phyloP scores from a whole-genome alignment of 1,140 invertebrate genomes.

The Penaeus vannamei region DNA sequence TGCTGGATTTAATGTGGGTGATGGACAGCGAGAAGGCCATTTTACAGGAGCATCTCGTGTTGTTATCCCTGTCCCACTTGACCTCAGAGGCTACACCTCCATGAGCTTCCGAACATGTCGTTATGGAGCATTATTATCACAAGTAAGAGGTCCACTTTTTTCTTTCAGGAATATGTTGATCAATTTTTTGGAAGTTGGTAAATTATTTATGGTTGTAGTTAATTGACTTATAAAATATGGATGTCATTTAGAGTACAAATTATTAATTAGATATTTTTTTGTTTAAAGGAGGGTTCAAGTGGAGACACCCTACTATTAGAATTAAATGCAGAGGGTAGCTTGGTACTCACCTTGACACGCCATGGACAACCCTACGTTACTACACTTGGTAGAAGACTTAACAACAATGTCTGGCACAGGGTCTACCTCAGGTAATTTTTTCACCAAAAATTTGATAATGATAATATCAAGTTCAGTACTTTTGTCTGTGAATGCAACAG shows the following conservation, averaged over 20 bases:
- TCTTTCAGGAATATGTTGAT: not conserved
- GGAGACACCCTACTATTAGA: constrained; percentile 55
- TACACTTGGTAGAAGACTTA: constrained; percentile 47
- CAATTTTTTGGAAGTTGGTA: not conserved
- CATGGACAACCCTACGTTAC: constrained; percentile 24
- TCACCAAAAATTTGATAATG: not conserved
- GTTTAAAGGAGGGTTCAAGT: constrained; percentile 43
- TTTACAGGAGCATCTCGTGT: constrained; percentile 45
- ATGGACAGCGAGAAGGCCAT: constrained; percentile 55
- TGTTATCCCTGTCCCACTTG: constrained; percentile 42
- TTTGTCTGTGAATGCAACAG: not conserved
- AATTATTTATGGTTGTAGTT: not conserved
- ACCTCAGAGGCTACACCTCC: constrained; percentile 62
- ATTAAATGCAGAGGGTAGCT: constrained; percentile 50
- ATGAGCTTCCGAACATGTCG: constrained; percentile 86
- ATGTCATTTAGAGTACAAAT: not conserved
- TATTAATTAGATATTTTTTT: not conserved
- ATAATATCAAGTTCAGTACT: not conserved
- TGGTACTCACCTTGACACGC: constrained; percentile 49
- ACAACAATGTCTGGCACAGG: constrained; percentile 85
- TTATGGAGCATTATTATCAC: constrained; percentile 69
- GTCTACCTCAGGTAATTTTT: constrained; percentile 77
- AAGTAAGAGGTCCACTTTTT: constrained; percentile 36
- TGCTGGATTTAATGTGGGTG: constrained; percentile 45
- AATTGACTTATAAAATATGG: too few relatives aligned